These are phyloP conservation scores for Heliconius erato DNA, from an alignment of 2,888 invertebrate genomes.

Conservation along the genomic window DNA sequence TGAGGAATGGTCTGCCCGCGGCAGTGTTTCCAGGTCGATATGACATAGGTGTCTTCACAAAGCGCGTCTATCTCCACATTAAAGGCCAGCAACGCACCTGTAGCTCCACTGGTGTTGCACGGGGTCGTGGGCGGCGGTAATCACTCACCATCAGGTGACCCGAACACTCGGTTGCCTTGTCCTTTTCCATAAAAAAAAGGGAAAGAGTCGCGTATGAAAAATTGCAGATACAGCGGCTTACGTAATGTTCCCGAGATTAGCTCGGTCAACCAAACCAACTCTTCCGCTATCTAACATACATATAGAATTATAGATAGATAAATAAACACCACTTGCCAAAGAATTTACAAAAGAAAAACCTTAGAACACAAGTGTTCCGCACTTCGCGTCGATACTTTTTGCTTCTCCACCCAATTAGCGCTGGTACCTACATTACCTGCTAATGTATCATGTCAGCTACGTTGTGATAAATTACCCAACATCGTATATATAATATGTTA, in stretches of 20 bases:
- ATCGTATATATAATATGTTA: constrained; percentile 7
- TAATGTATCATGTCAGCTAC: constrained; percentile 51
- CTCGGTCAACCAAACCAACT: background rate
- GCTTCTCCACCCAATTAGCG: constrained; percentile 34
- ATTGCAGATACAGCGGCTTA: too few species aligned
- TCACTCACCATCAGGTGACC: too few species aligned
- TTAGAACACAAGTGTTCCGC: background rate
- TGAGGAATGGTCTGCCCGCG: too few species aligned
- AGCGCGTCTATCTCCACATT: too few species aligned
- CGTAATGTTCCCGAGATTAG: background rate
- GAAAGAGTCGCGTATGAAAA: too few species aligned
- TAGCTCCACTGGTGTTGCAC: too few species aligned
- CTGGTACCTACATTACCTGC: constrained; percentile 51
- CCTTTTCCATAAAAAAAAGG: too few species aligned
- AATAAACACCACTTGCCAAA: constrained; percentile 3
- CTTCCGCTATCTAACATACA: background rate
- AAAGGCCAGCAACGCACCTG: too few species aligned
- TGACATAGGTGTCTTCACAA: too few species aligned
- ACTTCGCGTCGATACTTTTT: constrained; percentile 21
- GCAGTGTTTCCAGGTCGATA: too few species aligned
- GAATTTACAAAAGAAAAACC: constrained; percentile 21
- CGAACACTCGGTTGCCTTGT: too few species aligned
- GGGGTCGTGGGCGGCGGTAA: too few species aligned
- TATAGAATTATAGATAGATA: constrained; percentile 4
- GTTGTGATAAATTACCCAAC: constrained; percentile 46